phyloP scores from a whole-genome alignment of 23 tunicate species.

The Pegea sp. region DNA sequence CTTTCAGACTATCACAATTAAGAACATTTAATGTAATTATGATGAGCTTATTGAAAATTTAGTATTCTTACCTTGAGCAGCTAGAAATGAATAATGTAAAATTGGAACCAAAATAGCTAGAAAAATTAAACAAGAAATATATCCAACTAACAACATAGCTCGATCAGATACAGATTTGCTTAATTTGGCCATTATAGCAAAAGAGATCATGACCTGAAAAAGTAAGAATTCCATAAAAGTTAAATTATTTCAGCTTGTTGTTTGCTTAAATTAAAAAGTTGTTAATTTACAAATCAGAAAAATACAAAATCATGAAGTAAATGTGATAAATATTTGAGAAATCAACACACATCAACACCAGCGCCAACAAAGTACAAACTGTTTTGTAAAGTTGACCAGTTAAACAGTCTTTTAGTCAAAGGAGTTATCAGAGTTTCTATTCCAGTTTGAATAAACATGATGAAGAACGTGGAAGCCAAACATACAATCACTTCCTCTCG shows the following conservation, averaged over 20 bases:
- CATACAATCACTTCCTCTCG: conserved; percentile 76
- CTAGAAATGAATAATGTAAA: neutral
- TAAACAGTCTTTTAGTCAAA: conserved; percentile 22
- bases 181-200: conserved; percentile 5
- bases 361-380: conserved; percentile 40
- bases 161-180: conserved; percentile 27
- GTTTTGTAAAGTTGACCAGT: conserved; percentile 45
- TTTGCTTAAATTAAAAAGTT: too few relatives aligned
- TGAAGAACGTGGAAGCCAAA: conserved; percentile 25
- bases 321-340: neutral
- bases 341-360: conserved; percentile 17
- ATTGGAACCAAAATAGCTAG: neutral
- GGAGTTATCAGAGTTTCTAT: conserved; percentile 63
- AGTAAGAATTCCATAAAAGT: neutral
- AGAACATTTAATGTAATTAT: too few relatives aligned
- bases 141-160: conserved; percentile 10
- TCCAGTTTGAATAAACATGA: conserved; percentile 76
- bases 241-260: too few relatives aligned
- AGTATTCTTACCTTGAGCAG: neutral
- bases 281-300: too few relatives aligned
- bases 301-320: neutral
- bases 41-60: too few relatives aligned
- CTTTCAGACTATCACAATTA: neutral
- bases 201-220: conserved; percentile 18
- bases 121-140: neutral